Conservation (phyloP, 2,797 vertebrate species). For the Dryobates pubescens region DNA sequence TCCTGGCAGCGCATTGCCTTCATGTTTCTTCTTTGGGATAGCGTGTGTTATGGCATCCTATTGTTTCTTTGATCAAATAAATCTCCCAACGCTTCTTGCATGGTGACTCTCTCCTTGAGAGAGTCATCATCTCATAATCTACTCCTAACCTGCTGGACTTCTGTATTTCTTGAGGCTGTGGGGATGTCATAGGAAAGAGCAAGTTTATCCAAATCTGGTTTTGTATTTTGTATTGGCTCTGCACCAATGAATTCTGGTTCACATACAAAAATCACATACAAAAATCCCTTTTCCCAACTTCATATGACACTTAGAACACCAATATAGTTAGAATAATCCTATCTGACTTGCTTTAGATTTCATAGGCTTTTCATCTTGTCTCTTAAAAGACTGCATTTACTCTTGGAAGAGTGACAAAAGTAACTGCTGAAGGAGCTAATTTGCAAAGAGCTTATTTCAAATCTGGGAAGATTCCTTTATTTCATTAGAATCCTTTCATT, state of each 20-base stretch:
- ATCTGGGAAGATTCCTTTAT: background rate
- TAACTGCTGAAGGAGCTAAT: background rate
- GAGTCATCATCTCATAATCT: background rate
- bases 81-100: background rate
- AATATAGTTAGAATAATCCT: background rate
- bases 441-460: background rate
- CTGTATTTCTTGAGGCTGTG: background rate
- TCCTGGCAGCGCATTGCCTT: background rate
- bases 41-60: background rate
- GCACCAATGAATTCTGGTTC: background rate
- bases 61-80: background rate
- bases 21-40: background rate
- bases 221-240: background rate
- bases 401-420: background rate
- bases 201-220: background rate
- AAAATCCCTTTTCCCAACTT: background rate
- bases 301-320: background rate
- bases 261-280: background rate
- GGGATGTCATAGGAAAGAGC: background rate
- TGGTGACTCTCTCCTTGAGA: background rate
- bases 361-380: background rate
- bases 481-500: background rate
- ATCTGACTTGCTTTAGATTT: background rate
- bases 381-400: background rate
- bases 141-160: background rate